Base-by-base conservation (phyloP, 2,113 vertebrate genomes). In the Antigone vipio region DNA sequence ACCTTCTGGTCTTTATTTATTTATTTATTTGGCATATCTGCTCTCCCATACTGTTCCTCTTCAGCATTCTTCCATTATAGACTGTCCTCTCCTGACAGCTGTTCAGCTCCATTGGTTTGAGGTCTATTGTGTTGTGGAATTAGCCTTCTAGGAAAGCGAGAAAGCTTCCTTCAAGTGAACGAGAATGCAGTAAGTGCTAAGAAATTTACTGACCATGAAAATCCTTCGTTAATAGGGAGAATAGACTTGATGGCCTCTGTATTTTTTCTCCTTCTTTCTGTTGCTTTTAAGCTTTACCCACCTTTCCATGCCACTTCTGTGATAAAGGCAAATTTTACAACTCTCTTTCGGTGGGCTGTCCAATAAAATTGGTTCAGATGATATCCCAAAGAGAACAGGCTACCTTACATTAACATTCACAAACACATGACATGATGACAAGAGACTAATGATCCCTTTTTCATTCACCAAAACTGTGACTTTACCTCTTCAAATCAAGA, bases 181-280 rank as follows among this genome's bases (percentile, higher is more conserved):
- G 23, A 69, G 68, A 93, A 64, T 47, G 80, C 77, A 68, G 10
- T 60, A 78, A 94, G 64, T 35, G 66, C 38, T 73, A 44, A 81
- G 60, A 96, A 88, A 94, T 97, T 79, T 95, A 94, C 82, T 90
- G 90, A 96, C 93, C 78, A 68, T 89, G 86, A 91, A 94, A 95
- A 79, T 75, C 66, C 35, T 72, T 92, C 80, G 44, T 79, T 91
- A 93, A 78, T 7, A 58, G 69, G 38, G 62, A 95, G 84, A 92
- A 91, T 22, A 82, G 91, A n/a, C 73, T 49, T 93, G 49, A 68
- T 87, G 80, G 79, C 77, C 62, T 87, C 58, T 74, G 60, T 94
- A 44, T 85, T 88, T 93, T 79, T 88, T 32, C 67, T 68, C 58
- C 77, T 95, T 64, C 69, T 58, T 88, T 88, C 72, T 77, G 42